A percentile compares a stretch with the other conserved stretches of the same genome.
Evolutionary conservation across 2,888 invertebrate genomes (phyloP).

Genomic region (Heliconius sara): DNA sequence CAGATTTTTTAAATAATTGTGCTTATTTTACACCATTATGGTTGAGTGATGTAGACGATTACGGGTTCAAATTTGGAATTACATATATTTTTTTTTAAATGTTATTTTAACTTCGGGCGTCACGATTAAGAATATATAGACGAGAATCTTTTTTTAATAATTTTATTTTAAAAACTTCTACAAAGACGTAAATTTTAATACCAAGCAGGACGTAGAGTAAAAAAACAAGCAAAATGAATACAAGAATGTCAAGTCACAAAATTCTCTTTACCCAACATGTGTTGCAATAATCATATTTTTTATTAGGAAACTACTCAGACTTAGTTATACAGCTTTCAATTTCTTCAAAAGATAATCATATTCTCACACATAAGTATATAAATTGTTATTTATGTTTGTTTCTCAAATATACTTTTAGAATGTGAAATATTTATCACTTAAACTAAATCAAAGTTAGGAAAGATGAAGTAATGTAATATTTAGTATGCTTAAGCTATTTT

Average conservation of each 20-base stretch:
- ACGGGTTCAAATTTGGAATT: neutral
- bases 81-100: neutral
- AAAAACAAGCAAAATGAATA: too few relatives aligned
- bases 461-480: neutral
- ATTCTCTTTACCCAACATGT: too few relatives aligned
- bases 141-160: too few relatives aligned
- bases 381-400: conserved; percentile 15
- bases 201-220: too few relatives aligned
- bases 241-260: too few relatives aligned
- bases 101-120: neutral
- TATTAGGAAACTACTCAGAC: too few relatives aligned
- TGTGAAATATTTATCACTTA: neutral
- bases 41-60: neutral
- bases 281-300: too few relatives aligned
- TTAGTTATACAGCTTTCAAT: neutral
- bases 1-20: conserved; percentile 20
- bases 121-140: too few relatives aligned
- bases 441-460: neutral
- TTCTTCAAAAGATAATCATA: conserved; percentile 4
- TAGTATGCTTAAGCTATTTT: too few relatives aligned
- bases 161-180: too few relatives aligned
- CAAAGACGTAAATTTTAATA: too few relatives aligned
- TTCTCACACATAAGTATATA: conserved; percentile 6
- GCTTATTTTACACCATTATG: neutral
- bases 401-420: conserved; percentile 2